Evolutionary conservation across 2,113 vertebrate species (phyloP).

Genomic region (Ageneiosus marmoratus): DNA sequence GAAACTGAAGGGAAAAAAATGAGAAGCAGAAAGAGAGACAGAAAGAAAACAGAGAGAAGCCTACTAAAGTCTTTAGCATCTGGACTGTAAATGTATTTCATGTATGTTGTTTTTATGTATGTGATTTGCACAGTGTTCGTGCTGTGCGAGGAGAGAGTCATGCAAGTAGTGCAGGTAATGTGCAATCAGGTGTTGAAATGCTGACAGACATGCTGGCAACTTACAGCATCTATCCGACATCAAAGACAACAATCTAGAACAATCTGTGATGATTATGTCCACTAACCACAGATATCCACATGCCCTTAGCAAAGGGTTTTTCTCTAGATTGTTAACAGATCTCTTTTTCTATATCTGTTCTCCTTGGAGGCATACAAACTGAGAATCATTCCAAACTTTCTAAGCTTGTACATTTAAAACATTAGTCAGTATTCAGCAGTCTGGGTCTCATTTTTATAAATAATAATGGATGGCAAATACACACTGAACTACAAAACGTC

Average conservation of each 20-base stretch:
- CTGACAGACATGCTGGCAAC: slow-evolving; percentile 9
- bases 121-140: neutral
- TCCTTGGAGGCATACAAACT: neutral
- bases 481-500: neutral
- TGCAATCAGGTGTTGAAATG: neutral
- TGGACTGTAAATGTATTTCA: neutral
- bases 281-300: neutral
- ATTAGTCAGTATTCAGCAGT: neutral
- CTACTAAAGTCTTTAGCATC: neutral
- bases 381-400: neutral
- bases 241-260: neutral
- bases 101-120: neutral
- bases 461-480: neutral
- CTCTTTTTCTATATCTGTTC: neutral
- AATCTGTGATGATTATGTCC: neutral
- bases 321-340: neutral
- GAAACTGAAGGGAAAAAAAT: slow-evolving; percentile 26
- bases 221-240: neutral
- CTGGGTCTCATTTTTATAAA: neutral
- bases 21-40: neutral
- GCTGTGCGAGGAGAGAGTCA: neutral
- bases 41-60: neutral
- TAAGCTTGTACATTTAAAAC: neutral
- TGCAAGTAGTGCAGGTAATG: neutral
- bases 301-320: neutral